phyloP scores from a whole-genome alignment of 2,888 invertebrate species.

The Machimus atricapillus region DNA sequence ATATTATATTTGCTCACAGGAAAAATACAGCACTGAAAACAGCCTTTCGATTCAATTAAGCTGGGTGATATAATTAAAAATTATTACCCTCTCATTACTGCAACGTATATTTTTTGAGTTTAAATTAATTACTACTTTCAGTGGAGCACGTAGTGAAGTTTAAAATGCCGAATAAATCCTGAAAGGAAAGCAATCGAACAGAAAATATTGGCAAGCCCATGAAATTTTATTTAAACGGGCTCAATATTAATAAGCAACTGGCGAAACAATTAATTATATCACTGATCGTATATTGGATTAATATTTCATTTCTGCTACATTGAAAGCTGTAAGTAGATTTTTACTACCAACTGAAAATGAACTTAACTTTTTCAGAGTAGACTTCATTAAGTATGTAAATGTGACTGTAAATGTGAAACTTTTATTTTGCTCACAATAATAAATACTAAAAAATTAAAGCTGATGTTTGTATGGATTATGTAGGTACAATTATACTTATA shows the following conservation, averaged over 20 bases:
- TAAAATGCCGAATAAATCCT: neutral
- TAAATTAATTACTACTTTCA: neutral
- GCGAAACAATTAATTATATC: neutral
- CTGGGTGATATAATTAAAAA: neutral
- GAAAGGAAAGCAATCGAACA: neutral
- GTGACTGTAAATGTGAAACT: too few relatives aligned
- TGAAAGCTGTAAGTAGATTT: neutral
- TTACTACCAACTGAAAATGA: neutral
- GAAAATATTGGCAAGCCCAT: neutral
- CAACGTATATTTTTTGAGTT: neutral
- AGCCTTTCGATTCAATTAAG: neutral
- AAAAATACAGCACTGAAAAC: neutral
- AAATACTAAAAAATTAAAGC: too few relatives aligned
- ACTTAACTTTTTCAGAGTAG: neutral
- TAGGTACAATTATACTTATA: too few relatives aligned
- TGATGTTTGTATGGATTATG: too few relatives aligned
- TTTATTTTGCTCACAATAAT: too few relatives aligned
- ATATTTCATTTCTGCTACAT: neutral
- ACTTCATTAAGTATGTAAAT: too few relatives aligned
- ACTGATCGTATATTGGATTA: neutral
- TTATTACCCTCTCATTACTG: neutral
- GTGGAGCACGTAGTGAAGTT: neutral
- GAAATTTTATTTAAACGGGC: neutral
- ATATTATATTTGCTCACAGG: neutral
- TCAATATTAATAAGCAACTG: neutral